Evolutionary conservation across 2,113 vertebrate species (phyloP).

Genomic region (Pontoporia blainvillei): DNA sequence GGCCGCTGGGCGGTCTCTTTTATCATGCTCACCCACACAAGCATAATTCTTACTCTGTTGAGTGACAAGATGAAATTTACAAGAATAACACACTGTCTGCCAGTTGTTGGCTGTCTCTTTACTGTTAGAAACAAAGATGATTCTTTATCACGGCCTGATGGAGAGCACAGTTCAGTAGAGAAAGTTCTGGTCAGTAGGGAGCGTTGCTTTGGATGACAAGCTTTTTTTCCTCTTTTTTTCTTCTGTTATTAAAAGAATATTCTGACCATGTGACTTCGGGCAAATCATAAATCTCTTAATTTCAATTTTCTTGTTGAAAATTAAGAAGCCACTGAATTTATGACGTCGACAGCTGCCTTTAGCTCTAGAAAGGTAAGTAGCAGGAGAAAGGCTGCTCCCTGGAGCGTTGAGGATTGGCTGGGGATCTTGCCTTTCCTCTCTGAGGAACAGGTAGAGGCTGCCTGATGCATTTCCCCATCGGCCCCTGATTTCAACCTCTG

Average conservation of each 20-base stretch:
- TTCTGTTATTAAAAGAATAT: background rate
- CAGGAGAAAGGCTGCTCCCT: background rate
- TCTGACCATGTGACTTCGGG: background rate
- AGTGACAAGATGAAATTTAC: background rate
- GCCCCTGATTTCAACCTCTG: background rate
- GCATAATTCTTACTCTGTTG: background rate
- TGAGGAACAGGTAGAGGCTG: background rate
- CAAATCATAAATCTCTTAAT: background rate
- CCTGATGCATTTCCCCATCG: background rate
- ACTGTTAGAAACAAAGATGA: background rate
- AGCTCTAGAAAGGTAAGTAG: background rate
- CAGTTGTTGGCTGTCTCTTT: background rate
- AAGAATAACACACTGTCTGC: background rate
- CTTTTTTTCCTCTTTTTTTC: background rate
- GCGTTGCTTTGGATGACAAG: background rate
- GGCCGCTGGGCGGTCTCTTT: accelerated
- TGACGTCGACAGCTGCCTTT: background rate
- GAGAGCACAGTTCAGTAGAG: background rate
- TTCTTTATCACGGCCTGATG: background rate
- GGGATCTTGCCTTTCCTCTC: background rate
- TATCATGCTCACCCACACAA: background rate
- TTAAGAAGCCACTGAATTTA: background rate
- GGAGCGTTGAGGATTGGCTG: background rate
- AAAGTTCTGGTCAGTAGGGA: background rate
- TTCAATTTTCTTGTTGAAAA: background rate